Conservation (phyloP, 2,113 vertebrate genomes). For the Axis porcinus region DNA sequence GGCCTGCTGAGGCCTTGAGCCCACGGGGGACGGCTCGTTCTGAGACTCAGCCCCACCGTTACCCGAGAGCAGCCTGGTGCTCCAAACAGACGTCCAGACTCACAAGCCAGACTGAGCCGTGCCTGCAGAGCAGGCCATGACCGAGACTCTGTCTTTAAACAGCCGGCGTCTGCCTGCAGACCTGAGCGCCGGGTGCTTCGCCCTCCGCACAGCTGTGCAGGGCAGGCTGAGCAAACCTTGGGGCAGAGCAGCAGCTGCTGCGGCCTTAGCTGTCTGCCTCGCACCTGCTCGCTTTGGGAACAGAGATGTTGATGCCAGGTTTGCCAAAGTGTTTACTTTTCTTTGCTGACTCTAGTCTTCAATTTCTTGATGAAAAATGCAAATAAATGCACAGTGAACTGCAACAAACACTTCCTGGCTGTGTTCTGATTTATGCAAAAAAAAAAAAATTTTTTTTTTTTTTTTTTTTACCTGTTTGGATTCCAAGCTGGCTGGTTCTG, state of each 20-base stretch:
- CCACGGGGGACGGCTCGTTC: background rate
- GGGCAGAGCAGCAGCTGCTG: background rate
- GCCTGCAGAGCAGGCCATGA: background rate
- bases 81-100: background rate
- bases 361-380: constrained; percentile 14
- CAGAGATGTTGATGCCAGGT: background rate
- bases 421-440: background rate
- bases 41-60: background rate
- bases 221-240: background rate
- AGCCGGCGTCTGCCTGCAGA: background rate
- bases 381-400: background rate
- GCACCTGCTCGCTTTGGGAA: background rate
- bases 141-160: background rate
- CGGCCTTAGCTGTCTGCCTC: background rate
- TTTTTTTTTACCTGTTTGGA: constrained; percentile 85
- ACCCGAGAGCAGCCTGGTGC: background rate
- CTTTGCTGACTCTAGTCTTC: background rate
- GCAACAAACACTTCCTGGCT: background rate
- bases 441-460: background rate
- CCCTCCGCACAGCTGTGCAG: background rate
- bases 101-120: background rate
- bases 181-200: background rate
- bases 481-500: constrained; percentile 87
- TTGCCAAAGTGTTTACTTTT: background rate
- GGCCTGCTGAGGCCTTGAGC: background rate